These are phyloP conservation scores for Isichthys henryi DNA, from an alignment of 2,113 vertebrate species.

Conservation along the genomic window DNA sequence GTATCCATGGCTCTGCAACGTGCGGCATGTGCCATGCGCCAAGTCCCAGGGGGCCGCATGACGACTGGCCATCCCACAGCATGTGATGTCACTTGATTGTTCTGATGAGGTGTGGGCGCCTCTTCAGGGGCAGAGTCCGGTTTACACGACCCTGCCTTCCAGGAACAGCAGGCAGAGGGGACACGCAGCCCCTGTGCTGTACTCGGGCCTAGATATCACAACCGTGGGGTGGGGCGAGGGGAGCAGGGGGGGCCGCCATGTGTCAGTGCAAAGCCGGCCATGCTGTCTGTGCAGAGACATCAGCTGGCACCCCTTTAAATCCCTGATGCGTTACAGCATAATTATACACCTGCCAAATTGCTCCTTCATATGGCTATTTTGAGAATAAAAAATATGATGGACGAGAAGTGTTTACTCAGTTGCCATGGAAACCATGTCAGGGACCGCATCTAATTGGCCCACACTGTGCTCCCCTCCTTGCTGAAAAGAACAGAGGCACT, in stretches of 20 bases:
- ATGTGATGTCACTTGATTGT: conserved; percentile 27
- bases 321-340: conserved; percentile 28
- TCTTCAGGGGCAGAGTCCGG: not conserved
- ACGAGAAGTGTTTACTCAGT: conserved; percentile 39
- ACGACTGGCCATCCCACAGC: conserved; percentile 15
- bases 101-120: not conserved
- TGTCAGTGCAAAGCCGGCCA: conserved; percentile 13
- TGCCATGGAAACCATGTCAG: conserved; percentile 47
- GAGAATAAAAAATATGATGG: conserved; percentile 41
- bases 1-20: conserved; percentile 24
- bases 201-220: not conserved
- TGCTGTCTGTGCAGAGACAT: conserved; percentile 20
- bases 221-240: not conserved
- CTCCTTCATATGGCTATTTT: conserved; percentile 44
- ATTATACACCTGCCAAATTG: conserved; percentile 42
- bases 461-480: conserved; percentile 31
- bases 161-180: not conserved
- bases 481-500: conserved; percentile 35
- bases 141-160: not conserved
- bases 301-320: conserved; percentile 36
- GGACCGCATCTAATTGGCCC: conserved; percentile 48
- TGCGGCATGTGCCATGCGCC: conserved; percentile 28
- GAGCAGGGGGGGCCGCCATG: not conserved
- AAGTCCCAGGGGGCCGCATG: conserved; percentile 22
- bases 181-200: not conserved